Conservation (phyloP, 2,113 vertebrate genomes). For the Rafetus swinhoei region DNA sequence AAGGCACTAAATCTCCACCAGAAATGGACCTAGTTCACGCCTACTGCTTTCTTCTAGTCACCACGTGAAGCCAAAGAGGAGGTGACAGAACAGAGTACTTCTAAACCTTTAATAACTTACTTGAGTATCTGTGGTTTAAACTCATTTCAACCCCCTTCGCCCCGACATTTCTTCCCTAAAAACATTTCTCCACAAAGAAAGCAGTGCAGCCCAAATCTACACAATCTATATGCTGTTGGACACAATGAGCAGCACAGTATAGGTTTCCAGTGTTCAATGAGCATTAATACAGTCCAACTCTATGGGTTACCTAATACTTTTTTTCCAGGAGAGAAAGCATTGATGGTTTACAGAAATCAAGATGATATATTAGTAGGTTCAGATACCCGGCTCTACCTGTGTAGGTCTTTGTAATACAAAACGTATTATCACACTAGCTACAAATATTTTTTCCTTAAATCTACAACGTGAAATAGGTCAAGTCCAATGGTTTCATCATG, state of each 20-base stretch:
- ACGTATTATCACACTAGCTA: neutral
- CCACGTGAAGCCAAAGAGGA: neutral
- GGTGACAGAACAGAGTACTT: neutral
- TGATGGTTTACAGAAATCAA: neutral
- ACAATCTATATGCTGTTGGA: neutral
- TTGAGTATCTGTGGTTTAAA: neutral
- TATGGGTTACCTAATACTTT: neutral
- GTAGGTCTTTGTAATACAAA: neutral
- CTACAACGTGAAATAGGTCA: neutral
- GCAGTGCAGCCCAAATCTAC: neutral
- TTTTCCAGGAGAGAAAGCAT: neutral
- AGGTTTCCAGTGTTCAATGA: neutral
- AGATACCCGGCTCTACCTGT: neutral
- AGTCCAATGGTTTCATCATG: neutral
- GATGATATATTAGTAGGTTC: neutral
- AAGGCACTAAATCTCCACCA: neutral
- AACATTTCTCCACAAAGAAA: neutral
- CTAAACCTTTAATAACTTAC: neutral
- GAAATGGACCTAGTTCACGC: neutral
- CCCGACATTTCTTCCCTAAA: neutral
- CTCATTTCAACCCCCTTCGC: neutral
- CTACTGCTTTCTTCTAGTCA: neutral
- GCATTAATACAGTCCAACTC: neutral
- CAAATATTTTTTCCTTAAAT: neutral
- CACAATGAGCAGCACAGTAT: neutral